Percentiles rank a stretch among this genome's conserved stretches.
phyloP scores from a whole-genome alignment of 2,888 invertebrate genomes.

The Chromoteleia sp. region DNA sequence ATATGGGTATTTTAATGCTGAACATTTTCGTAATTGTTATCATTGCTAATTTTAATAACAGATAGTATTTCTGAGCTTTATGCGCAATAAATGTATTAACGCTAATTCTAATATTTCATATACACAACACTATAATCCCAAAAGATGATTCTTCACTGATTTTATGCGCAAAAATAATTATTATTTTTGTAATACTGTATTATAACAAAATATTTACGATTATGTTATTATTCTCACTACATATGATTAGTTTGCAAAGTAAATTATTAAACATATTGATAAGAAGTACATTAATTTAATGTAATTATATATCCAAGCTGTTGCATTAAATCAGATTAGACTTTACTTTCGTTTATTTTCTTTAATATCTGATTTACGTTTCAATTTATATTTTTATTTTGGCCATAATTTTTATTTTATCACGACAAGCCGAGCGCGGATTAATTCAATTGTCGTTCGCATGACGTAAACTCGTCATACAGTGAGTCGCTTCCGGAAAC shows the following conservation, averaged over 20 bases:
- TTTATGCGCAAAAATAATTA: too few relatives aligned
- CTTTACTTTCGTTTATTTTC: constrained; percentile 14
- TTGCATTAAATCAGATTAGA: constrained; percentile 4
- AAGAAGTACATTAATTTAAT: constrained; percentile 10
- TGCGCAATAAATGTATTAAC: too few relatives aligned
- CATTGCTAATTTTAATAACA: neutral
- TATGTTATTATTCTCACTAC: too few relatives aligned
- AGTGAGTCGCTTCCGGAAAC: constrained; percentile 43
- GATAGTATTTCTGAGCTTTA: too few relatives aligned
- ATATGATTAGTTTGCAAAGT: too few relatives aligned
- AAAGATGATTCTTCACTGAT: too few relatives aligned
- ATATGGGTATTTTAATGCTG: too few relatives aligned
- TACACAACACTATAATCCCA: too few relatives aligned
- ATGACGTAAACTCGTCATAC: constrained; percentile 63
- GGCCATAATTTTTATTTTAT: constrained; percentile 49
- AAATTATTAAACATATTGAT: too few relatives aligned
- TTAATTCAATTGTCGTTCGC: constrained; percentile 61
- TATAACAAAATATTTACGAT: too few relatives aligned
- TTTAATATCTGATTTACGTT: constrained; percentile 25
- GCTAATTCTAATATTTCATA: too few relatives aligned
- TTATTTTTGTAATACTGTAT: too few relatives aligned
- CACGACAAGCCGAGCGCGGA: constrained; percentile 50
- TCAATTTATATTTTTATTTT: constrained; percentile 38
- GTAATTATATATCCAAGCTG: neutral
- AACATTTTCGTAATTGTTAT: constrained; percentile 1